phyloP scores from a whole-genome alignment of 2,797 vertebrate species.

The Rhinophrynus dorsalis region DNA sequence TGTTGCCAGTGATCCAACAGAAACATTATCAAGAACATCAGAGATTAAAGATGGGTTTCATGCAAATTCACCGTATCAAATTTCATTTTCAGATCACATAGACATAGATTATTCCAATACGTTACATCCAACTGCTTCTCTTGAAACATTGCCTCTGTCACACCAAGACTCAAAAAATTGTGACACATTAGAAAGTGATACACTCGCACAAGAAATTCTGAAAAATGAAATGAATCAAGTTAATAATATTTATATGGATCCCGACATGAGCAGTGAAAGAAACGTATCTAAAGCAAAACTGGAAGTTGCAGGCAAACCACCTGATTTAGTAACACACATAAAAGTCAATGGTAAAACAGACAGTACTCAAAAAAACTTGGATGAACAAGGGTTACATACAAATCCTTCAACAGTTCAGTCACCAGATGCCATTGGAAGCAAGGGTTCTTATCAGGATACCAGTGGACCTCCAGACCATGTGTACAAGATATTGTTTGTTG shows the following conservation, averaged over 20 bases:
- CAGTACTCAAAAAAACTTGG: background rate
- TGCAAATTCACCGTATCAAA: background rate
- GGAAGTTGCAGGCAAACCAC: background rate
- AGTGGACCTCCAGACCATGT: conserved; percentile 62
- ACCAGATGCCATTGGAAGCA: background rate
- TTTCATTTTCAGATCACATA: background rate
- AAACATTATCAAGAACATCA: background rate
- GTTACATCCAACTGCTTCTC: too few relatives aligned
- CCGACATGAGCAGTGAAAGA: too few relatives aligned
- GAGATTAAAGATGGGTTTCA: background rate
- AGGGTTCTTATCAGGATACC: background rate
- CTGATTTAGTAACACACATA: background rate
- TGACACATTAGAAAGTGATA: too few relatives aligned
- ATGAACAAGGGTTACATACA: background rate
- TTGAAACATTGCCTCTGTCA: too few relatives aligned
- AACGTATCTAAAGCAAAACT: too few relatives aligned
- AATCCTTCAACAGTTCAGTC: background rate
- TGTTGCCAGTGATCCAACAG: background rate
- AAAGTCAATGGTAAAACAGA: background rate
- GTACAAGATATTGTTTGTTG: conserved; percentile 85
- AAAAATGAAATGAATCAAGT: too few relatives aligned
- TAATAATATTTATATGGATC: too few relatives aligned
- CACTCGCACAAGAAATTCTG: too few relatives aligned
- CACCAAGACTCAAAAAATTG: too few relatives aligned
- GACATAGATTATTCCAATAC: background rate